phyloP scores from a whole-genome alignment of 2,888 invertebrate genomes.

The Tenthredo distinguenda region DNA sequence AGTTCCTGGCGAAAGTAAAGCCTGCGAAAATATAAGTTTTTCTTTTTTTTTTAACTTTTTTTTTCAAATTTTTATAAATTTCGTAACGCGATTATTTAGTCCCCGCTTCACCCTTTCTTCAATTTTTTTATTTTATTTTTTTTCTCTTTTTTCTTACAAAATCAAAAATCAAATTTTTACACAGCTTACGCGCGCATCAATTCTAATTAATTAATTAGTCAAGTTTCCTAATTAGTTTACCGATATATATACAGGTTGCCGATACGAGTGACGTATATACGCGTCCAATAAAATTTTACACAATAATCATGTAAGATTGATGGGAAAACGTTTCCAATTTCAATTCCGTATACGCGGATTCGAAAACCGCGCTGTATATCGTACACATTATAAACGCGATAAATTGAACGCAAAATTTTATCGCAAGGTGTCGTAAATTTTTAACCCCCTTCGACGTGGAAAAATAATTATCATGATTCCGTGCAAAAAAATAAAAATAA shows the following conservation, averaged over 20 bases:
- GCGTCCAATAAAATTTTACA: constrained; percentile 40
- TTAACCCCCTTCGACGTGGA: background rate
- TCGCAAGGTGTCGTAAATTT: constrained; percentile 19
- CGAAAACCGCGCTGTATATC: background rate
- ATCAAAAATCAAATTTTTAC: background rate
- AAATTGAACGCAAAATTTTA: background rate
- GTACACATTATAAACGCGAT: background rate
- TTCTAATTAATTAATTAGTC: constrained; percentile 40
- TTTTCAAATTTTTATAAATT: too few relatives aligned
- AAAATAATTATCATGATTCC: background rate
- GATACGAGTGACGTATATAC: background rate
- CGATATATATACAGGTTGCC: background rate
- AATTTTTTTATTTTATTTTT: too few relatives aligned
- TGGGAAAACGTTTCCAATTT: constrained; percentile 13
- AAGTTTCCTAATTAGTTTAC: constrained; percentile 23
- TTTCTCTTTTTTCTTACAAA: background rate
- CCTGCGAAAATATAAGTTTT: background rate
- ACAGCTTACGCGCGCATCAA: background rate
- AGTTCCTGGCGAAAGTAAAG: background rate
- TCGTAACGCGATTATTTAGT: too few relatives aligned
- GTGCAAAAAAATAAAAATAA: background rate
- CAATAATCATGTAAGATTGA: constrained; percentile 44
- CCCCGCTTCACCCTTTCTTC: too few relatives aligned
- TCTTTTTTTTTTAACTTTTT: too few relatives aligned
- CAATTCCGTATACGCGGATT: background rate